Percentiles rank a stretch among this genome's conserved stretches.
These are phyloP conservation scores for Drosophila colorata DNA, from an alignment of 2,888 invertebrate genomes.

Conservation along the genomic window DNA sequence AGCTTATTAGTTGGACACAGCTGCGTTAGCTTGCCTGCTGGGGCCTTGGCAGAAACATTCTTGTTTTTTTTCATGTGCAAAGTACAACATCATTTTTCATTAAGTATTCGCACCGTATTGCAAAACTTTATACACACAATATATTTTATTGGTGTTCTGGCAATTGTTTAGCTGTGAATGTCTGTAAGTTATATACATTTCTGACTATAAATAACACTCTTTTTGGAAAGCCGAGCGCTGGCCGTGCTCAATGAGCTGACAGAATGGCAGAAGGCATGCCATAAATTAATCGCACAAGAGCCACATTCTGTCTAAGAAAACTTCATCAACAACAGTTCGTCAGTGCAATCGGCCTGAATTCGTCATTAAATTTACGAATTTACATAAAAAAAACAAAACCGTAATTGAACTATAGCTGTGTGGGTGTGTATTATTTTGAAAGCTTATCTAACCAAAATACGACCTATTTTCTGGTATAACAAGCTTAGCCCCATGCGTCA, in stretches of 20 bases:
- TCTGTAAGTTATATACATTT: slow-evolving; percentile 56
- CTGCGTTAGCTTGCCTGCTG: slow-evolving; percentile 41
- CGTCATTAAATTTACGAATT: slow-evolving; percentile 49
- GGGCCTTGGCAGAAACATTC: neutral
- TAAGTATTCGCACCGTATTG: slow-evolving; percentile 66
- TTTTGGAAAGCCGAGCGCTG: neutral
- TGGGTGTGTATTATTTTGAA: slow-evolving; percentile 20
- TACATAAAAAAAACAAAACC: slow-evolving; percentile 43
- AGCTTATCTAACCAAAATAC: slow-evolving; percentile 42
- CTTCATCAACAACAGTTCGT: slow-evolving; percentile 56
- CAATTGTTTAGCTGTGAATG: slow-evolving; percentile 45
- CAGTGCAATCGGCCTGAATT: slow-evolving; percentile 25
- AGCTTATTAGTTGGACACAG: slow-evolving; percentile 62
- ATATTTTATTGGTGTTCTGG: slow-evolving; percentile 59
- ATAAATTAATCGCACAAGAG: slow-evolving; percentile 50
- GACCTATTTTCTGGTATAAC: slow-evolving; percentile 43
- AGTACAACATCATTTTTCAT: slow-evolving; percentile 66
- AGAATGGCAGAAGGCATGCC: slow-evolving; percentile 54
- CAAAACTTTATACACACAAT: slow-evolving; percentile 45
- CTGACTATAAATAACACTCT: slow-evolving; percentile 57
- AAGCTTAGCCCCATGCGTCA: slow-evolving; percentile 11
- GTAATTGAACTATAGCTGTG: slow-evolving; percentile 10
- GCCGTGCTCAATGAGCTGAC: slow-evolving; percentile 54
- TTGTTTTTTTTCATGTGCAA: slow-evolving; percentile 5
- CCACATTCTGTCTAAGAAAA: slow-evolving; percentile 31